Conservation (phyloP, 2,113 vertebrate genomes). For the Porphyrio hochstetteri region DNA sequence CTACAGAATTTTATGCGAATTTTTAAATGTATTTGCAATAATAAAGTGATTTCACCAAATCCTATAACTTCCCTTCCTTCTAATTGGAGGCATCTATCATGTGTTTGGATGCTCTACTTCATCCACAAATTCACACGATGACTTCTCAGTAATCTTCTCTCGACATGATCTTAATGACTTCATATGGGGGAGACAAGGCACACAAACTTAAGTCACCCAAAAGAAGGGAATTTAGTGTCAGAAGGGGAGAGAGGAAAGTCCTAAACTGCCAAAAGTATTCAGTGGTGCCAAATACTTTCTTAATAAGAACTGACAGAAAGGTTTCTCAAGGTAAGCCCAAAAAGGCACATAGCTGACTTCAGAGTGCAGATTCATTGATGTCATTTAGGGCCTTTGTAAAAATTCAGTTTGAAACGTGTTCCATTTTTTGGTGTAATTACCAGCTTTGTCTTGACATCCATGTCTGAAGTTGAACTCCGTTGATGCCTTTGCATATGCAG, state of each 20-base stretch:
- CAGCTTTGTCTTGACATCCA: neutral
- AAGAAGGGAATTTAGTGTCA: neutral
- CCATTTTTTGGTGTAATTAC: neutral
- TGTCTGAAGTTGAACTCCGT: neutral
- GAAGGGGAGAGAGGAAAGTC: neutral
- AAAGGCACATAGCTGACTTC: neutral
- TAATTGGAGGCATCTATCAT: neutral
- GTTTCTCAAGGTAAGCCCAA: neutral
- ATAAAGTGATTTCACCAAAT: neutral
- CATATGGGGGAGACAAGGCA: neutral
- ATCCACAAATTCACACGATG: neutral
- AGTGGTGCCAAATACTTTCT: neutral
- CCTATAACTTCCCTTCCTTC: neutral
- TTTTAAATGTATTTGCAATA: neutral
- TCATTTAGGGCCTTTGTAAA: neutral
- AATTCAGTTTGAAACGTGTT: neutral
- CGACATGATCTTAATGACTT: neutral
- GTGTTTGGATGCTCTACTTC: neutral
- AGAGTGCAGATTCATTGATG: neutral
- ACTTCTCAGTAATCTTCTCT: neutral
- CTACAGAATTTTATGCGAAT: neutral
- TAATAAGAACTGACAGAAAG: neutral
- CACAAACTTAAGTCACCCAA: neutral
- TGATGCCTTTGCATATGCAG: neutral
- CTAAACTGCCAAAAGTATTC: neutral